These are phyloP conservation scores for Andrena minutula DNA, from an alignment of 2,888 invertebrate genomes.

Conservation along the genomic window DNA sequence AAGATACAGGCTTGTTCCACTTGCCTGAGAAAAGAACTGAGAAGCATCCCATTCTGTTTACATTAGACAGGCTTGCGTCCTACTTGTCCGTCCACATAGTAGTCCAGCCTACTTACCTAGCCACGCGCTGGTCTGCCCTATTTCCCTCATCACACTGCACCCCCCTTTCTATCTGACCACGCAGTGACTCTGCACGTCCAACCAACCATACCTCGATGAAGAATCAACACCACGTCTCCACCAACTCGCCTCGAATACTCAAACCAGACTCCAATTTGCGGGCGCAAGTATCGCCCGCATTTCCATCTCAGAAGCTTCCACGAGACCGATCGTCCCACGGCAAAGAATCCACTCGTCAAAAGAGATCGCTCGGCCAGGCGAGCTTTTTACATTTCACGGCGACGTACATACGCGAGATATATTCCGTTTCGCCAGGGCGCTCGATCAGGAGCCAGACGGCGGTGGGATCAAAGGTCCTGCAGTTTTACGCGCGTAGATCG, in stretches of 20 bases:
- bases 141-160: background rate
- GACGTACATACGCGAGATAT: background rate
- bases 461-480: constrained; percentile 3
- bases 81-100: background rate
- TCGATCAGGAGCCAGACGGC: background rate
- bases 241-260: background rate
- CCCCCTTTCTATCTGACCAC: background rate
- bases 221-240: background rate
- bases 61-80: background rate
- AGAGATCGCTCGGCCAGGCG: background rate
- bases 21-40: background rate
- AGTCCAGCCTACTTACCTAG: background rate
- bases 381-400: background rate
- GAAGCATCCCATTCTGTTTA: too few species aligned
- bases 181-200: background rate
- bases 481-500: constrained; percentile 8
- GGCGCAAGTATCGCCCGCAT: background rate
- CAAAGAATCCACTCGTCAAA: background rate
- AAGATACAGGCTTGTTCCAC: background rate
- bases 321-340: background rate
- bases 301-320: background rate
- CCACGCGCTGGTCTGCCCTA: background rate
- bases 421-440: background rate
- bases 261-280: background rate
- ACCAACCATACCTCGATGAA: background rate